phyloP scores from a whole-genome alignment of 2,113 vertebrate genomes.

The Coracopsis vasa region DNA sequence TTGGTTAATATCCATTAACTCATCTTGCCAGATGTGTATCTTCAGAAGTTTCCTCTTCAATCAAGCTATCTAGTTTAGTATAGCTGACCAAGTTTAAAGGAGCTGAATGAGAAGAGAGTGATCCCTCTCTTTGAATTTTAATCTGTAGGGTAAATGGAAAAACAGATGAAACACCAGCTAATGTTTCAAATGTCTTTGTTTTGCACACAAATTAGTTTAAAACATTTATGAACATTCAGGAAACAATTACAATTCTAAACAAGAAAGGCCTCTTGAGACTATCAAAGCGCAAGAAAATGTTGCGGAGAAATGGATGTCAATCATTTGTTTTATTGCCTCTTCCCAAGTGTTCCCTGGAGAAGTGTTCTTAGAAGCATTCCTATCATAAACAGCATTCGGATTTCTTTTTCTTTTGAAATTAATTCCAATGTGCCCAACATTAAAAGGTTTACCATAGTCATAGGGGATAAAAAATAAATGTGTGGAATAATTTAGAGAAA shows the following conservation, averaged over 20 bases:
- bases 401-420: not conserved
- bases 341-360: slow-evolving; percentile 12
- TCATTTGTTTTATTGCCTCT: not conserved
- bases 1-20: not conserved
- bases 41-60: not conserved
- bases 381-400: not conserved
- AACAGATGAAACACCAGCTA: not conserved
- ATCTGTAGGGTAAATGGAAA: not conserved
- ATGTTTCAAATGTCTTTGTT: not conserved
- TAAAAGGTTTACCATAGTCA: not conserved
- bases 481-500: not conserved
- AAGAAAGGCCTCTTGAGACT: not conserved
- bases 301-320: not conserved
- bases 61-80: not conserved
- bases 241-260: not conserved
- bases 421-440: not conserved
- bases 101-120: not conserved
- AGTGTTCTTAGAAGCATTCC: not conserved
- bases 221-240: not conserved
- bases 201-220: not conserved
- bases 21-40: not conserved
- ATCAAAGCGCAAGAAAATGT: not conserved
- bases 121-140: not conserved
- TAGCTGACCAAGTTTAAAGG: not conserved
- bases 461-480: not conserved